Percentiles rank a stretch among this genome's conserved stretches.
Conservation (phyloP, 1,140 invertebrate genomes). For the Thaumetopoea pityocampa region DNA sequence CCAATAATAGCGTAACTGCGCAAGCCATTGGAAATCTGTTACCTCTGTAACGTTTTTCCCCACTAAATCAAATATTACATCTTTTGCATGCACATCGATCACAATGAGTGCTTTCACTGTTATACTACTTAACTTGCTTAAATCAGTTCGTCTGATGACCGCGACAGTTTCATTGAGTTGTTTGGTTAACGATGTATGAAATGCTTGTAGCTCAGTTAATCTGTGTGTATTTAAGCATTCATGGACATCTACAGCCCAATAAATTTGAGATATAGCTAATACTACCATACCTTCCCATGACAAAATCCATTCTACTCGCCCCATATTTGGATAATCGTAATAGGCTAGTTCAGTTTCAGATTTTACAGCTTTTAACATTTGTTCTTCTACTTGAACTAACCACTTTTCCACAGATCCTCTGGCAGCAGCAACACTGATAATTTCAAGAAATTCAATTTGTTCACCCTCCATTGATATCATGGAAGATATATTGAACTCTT, state of each 20-base stretch:
- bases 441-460: slow-evolving; percentile 81
- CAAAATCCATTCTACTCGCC: slow-evolving; percentile 85
- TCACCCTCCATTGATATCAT: slow-evolving; percentile 93
- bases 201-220: slow-evolving; percentile 74
- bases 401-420: slow-evolving; percentile 95
- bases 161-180: slow-evolving; percentile 82
- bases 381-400: slow-evolving; percentile 89
- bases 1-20: slow-evolving; percentile 95
- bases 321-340: slow-evolving; percentile 80
- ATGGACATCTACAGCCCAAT: slow-evolving; percentile 91
- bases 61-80: slow-evolving; percentile 87
- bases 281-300: slow-evolving; percentile 94
- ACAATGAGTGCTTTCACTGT: slow-evolving; percentile 92
- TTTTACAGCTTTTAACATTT: slow-evolving; percentile 87
- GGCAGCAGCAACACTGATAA: slow-evolving; percentile 87
- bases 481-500: slow-evolving; percentile 85
- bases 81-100: slow-evolving; percentile 93
- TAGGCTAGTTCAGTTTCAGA: slow-evolving; percentile 85
- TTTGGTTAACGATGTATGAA: slow-evolving; percentile 72
- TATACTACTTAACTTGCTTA: slow-evolving; percentile 81
- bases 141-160: slow-evolving; percentile 76
- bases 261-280: slow-evolving; percentile 90
- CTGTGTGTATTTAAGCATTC: slow-evolving; percentile 79
- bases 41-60: slow-evolving; percentile 82
- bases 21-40: slow-evolving; percentile 93